Evolutionary conservation across 2,888 invertebrate genomes (phyloP).

Genomic region (Chloromyia formosa): DNA sequence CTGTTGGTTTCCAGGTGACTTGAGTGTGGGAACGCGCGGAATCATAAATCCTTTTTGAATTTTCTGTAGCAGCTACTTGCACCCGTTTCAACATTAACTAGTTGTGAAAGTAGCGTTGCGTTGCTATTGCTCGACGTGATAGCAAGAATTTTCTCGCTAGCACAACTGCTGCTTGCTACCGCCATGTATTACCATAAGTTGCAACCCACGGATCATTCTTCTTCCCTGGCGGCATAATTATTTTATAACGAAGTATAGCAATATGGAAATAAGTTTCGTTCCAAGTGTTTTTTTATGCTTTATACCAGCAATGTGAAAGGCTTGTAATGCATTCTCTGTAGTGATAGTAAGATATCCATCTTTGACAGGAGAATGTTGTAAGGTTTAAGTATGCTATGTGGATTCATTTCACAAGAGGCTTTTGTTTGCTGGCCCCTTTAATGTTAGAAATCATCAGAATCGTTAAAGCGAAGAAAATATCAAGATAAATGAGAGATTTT

Average conservation of each 20-base stretch:
- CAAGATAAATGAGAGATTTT: too few relatives aligned
- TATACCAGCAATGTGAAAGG: too few relatives aligned
- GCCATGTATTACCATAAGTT: constrained; percentile 2
- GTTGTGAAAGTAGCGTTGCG: constrained; percentile 19
- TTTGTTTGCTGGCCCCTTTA: too few relatives aligned
- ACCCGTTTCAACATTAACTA: constrained; percentile 37
- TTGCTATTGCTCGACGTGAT: constrained; percentile 15
- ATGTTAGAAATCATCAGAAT: too few relatives aligned
- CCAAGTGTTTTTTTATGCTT: constrained; percentile 19
- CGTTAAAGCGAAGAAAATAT: too few relatives aligned
- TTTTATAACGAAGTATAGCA: constrained; percentile 21
- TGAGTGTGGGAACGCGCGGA: constrained; percentile 37
- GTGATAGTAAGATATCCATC: too few relatives aligned
- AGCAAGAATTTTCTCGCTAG: constrained; percentile 2
- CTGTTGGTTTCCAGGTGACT: constrained; percentile 22
- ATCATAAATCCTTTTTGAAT: constrained; percentile 44
- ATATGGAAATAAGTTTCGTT: constrained; percentile 38
- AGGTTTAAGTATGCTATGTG: too few relatives aligned
- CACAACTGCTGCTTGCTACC: not conserved
- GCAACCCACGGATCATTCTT: constrained; percentile 1
- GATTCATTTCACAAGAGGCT: too few relatives aligned
- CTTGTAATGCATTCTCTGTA: too few relatives aligned
- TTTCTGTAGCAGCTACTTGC: constrained; percentile 34
- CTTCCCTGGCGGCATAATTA: constrained; percentile 25
- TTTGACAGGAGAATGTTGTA: too few relatives aligned